Evolutionary conservation across 2,888 invertebrate species (phyloP).

Genomic region (Boloria euphrosyne): DNA sequence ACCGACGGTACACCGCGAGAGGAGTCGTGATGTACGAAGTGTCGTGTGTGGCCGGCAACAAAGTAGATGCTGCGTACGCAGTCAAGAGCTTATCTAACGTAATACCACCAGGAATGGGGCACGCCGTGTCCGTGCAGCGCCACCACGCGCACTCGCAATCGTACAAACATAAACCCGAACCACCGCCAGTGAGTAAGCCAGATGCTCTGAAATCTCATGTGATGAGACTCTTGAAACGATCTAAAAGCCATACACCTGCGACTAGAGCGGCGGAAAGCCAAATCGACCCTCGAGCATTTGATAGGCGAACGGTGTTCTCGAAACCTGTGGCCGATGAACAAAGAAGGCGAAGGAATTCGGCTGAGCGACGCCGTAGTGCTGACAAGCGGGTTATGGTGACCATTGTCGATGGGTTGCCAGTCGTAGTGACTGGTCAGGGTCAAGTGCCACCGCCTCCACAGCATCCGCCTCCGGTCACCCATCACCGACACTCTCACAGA

Average conservation of each 20-base stretch:
- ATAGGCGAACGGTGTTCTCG: constrained; percentile 76
- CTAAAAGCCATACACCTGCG: constrained; percentile 87
- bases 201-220: constrained; percentile 86
- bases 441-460: constrained; percentile 62
- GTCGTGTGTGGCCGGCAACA: constrained; percentile 86
- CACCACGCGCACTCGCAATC: constrained; percentile 76
- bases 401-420: constrained; percentile 87
- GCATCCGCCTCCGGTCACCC: constrained; percentile 68
- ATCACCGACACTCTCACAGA: constrained; percentile 69
- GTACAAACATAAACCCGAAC: constrained; percentile 76
- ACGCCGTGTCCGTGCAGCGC: constrained; percentile 77
- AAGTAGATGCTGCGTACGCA: constrained; percentile 86
- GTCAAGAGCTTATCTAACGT: constrained; percentile 82
- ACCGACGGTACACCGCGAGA: constrained; percentile 37
- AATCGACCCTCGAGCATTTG: constrained; percentile 73
- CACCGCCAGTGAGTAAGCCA: constrained; percentile 76
- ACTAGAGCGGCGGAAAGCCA: constrained; percentile 69
- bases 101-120: constrained; percentile 82
- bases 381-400: constrained; percentile 85
- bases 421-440: constrained; percentile 83
- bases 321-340: constrained; percentile 75
- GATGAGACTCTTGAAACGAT: constrained; percentile 86
- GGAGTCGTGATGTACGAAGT: constrained; percentile 85
- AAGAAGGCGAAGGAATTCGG: constrained; percentile 66
- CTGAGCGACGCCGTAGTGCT: constrained; percentile 67